These are phyloP conservation scores for Planiliza haematocheilus DNA, from an alignment of 2,113 vertebrate genomes.

Conservation along the genomic window DNA sequence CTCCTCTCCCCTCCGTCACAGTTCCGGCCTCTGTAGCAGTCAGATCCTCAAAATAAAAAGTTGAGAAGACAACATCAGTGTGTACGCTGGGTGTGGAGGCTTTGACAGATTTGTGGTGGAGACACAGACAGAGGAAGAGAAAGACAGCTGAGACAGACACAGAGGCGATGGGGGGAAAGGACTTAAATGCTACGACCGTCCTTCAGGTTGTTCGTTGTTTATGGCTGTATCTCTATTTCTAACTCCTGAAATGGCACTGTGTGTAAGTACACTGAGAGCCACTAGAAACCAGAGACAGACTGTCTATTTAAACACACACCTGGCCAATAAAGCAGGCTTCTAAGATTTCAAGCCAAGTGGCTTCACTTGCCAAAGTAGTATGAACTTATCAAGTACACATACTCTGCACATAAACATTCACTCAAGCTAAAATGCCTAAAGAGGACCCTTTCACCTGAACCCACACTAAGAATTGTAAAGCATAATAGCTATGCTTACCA, in stretches of 20 bases:
- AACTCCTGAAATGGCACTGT: background rate
- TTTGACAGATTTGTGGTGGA: background rate
- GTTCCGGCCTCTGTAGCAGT: conserved; percentile 72
- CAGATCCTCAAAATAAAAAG: conserved; percentile 78
- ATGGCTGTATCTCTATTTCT: background rate
- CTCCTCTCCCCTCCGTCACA: conserved; percentile 52
- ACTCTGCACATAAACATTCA: background rate
- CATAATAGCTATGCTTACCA: background rate
- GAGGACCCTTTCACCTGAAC: background rate
- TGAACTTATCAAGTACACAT: background rate
- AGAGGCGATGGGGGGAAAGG: background rate
- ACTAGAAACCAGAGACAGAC: background rate
- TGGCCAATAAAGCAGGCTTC: background rate
- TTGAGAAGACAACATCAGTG: conserved; percentile 35
- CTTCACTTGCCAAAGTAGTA: background rate
- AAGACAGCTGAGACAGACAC: background rate
- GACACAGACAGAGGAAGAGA: background rate
- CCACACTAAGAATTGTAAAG: background rate
- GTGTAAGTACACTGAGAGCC: background rate
- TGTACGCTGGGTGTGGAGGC: background rate
- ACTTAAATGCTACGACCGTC: background rate
- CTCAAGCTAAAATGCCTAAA: background rate
- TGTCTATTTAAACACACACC: background rate
- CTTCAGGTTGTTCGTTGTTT: conserved; percentile 4
- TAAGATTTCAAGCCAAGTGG: background rate